These are phyloP conservation scores for Branchellion lobata DNA, from an alignment of 2,888 invertebrate genomes.

Conservation along the genomic window DNA sequence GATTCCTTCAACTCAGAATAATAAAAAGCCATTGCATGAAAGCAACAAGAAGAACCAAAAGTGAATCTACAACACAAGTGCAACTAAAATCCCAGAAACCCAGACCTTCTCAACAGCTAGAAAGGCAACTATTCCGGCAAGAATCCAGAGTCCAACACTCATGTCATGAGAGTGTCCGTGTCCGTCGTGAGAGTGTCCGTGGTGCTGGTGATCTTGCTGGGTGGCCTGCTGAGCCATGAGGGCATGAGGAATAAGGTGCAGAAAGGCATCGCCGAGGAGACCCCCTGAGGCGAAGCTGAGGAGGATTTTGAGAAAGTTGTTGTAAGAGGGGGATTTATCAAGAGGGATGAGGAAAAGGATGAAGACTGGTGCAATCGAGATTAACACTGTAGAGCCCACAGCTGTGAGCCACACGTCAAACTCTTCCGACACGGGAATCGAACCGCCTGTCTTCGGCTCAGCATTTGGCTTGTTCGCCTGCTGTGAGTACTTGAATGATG, in stretches of 20 bases:
- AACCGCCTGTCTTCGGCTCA: constrained; percentile 7
- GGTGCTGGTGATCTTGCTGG: constrained; percentile 65
- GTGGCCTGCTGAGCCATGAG: constrained; percentile 66
- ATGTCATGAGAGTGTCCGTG: constrained; percentile 70
- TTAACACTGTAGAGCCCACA: constrained; percentile 83
- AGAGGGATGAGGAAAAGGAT: constrained; percentile 89
- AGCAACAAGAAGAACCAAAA: too few relatives aligned
- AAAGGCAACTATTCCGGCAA: constrained; percentile 88
- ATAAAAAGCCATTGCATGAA: too few relatives aligned
- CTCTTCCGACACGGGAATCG: constrained; percentile 59
- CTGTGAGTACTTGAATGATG: constrained; percentile 80
- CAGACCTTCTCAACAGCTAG: constrained; percentile 85
- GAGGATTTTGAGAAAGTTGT: constrained; percentile 80
- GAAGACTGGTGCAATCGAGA: constrained; percentile 90
- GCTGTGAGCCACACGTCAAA: constrained; percentile 75
- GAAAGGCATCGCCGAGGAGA: constrained; percentile 93
- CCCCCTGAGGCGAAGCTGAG: constrained; percentile 68
- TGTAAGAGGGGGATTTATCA: constrained; percentile 73
- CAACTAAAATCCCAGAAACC: too few relatives aligned
- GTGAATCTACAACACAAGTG: too few relatives aligned
- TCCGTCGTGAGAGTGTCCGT: constrained; percentile 64
- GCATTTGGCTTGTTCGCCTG: constrained; percentile 67
- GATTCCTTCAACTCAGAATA: too few relatives aligned
- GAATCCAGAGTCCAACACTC: constrained; percentile 88
- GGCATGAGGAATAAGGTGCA: constrained; percentile 97